Percentiles rank a stretch among this genome's conserved stretches.
These are phyloP conservation scores for Emberiza fucata DNA, from an alignment of 2,113 vertebrate species.

Conservation along the genomic window DNA sequence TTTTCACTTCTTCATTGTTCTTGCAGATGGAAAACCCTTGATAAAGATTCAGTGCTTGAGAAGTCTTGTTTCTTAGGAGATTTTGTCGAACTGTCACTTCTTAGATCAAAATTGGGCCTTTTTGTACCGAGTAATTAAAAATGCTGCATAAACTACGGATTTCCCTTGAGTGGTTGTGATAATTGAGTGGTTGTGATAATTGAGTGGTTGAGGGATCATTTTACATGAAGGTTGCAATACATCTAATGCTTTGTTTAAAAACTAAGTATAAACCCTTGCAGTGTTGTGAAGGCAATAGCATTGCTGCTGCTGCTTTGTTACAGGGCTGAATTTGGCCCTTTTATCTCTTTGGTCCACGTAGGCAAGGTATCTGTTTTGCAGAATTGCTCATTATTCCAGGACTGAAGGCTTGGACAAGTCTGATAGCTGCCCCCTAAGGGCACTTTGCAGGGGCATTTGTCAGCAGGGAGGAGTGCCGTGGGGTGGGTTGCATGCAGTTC, in stretches of 20 bases:
- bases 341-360: neutral
- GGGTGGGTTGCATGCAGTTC: neutral
- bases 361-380: neutral
- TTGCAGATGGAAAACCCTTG: neutral
- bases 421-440: neutral
- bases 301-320: neutral
- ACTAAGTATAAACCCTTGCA: neutral
- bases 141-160: neutral
- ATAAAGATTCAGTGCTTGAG: neutral
- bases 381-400: neutral
- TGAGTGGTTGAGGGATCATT: neutral
- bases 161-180: neutral
- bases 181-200: neutral
- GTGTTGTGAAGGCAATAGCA: neutral
- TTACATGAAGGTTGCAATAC: neutral
- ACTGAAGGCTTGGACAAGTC: neutral
- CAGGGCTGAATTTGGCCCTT: neutral
- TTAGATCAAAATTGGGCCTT: neutral
- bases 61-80: neutral
- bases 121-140: constrained; percentile 13
- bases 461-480: neutral
- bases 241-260: neutral
- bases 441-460: neutral
- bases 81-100: neutral
- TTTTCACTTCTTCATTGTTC: neutral